These are phyloP conservation scores for Hermodice carunculata DNA, from an alignment of 2,888 invertebrate genomes.

Conservation along the genomic window DNA sequence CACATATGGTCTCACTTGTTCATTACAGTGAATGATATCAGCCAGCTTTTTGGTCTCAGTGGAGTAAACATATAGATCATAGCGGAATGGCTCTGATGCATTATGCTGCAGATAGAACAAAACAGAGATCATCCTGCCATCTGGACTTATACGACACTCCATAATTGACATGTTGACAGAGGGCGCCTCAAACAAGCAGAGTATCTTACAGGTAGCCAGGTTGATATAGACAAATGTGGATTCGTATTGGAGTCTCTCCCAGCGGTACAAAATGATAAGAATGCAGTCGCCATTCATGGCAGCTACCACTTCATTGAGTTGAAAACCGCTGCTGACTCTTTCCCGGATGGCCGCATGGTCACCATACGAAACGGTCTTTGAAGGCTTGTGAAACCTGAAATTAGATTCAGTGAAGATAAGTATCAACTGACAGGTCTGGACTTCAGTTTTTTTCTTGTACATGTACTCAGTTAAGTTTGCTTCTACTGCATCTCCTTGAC, in stretches of 20 bases:
- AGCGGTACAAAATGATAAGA: slow-evolving; percentile 32
- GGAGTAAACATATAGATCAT: slow-evolving; percentile 38
- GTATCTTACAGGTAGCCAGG: slow-evolving; percentile 9
- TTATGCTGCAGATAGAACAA: slow-evolving; percentile 31
- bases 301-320: slow-evolving; percentile 25
- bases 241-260: slow-evolving; percentile 27
- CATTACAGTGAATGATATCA: slow-evolving; percentile 30
- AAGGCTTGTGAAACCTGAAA: slow-evolving; percentile 28
- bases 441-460: too few relatives aligned
- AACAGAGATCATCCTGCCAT: slow-evolving; percentile 32
- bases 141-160: slow-evolving; percentile 39
- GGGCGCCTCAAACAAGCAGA: slow-evolving; percentile 29
- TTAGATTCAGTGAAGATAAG: too few relatives aligned
- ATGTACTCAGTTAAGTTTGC: too few relatives aligned
- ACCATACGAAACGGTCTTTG: slow-evolving; percentile 18
- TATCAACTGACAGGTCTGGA: too few relatives aligned
- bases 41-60: slow-evolving; percentile 30
- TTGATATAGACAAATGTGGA: slow-evolving; percentile 31
- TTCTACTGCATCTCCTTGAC: too few relatives aligned
- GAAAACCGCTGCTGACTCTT: slow-evolving; percentile 20
- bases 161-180: slow-evolving; percentile 40
- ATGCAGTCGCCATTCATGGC: slow-evolving; percentile 23
- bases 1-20: slow-evolving; percentile 41
- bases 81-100: slow-evolving; percentile 26
- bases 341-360: slow-evolving; percentile 12